Percentiles rank a stretch among this genome's conserved stretches.
phyloP scores from a whole-genome alignment of 2,888 invertebrate species.

The Epistrophella euchroma region DNA sequence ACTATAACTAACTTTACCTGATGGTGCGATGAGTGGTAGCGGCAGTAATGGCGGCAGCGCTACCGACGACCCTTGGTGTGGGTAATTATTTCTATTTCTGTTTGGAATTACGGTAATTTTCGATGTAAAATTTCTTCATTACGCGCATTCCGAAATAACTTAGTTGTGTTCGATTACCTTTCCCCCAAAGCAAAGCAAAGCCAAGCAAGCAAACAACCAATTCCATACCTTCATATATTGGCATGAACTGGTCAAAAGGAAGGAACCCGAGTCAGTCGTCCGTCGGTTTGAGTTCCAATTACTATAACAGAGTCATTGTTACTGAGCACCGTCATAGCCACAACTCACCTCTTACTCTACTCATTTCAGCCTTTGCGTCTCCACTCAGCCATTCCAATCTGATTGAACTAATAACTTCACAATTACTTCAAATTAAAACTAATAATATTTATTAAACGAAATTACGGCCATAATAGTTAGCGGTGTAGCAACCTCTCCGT shows the following conservation, averaged over 20 bases:
- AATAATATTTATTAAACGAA: slow-evolving; percentile 76
- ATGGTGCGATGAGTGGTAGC: background rate
- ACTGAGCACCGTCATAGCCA: slow-evolving; percentile 31
- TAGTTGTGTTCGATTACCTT: slow-evolving; percentile 52
- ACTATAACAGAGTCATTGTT: slow-evolving; percentile 37
- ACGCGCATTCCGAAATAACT: slow-evolving; percentile 72
- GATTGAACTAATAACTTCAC: slow-evolving; percentile 76
- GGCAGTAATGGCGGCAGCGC: background rate
- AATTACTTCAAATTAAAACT: slow-evolving; percentile 76
- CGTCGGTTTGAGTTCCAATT: slow-evolving; percentile 44
- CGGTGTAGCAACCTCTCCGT: slow-evolving; percentile 45
- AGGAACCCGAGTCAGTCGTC: slow-evolving; percentile 23
- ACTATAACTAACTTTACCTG: slow-evolving; percentile 11
- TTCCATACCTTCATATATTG: background rate
- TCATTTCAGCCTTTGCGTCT: slow-evolving; percentile 27
- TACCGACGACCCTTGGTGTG: slow-evolving; percentile 25
- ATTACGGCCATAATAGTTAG: slow-evolving; percentile 74
- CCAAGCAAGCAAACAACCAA: background rate
- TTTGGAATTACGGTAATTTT: slow-evolving; percentile 71
- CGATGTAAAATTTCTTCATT: slow-evolving; percentile 74
- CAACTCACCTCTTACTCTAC: slow-evolving; percentile 42
- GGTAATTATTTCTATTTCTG: slow-evolving; percentile 50
- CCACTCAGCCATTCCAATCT: slow-evolving; percentile 69
- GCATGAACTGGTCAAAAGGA: slow-evolving; percentile 44
- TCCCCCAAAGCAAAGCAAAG: background rate